These are phyloP conservation scores for honey bee (Apis mellifera) DNA, from an alignment of 1,140 invertebrate species.

Conservation along the genomic window Amel_HAv3.1 CM009931.2:8299501-8300000, in stretches of 20 bases:
- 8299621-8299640: too few relatives aligned
- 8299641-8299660: too few relatives aligned
- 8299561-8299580: too few relatives aligned
- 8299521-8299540: too few relatives aligned
- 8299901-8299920: conserved; percentile 20
- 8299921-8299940: background rate
- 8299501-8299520: too few relatives aligned
- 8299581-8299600: too few relatives aligned
- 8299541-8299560: too few relatives aligned
- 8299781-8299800: too few relatives aligned
- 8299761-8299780: background rate
- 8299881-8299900: conserved; percentile 16
- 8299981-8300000: background rate
- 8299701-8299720: background rate
- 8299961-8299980: background rate
- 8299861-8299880: background rate
- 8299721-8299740: background rate
- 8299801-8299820: too few relatives aligned
- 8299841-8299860: background rate
- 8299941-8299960: background rate
- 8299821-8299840: conserved; percentile 1
- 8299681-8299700: too few relatives aligned
- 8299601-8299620: too few relatives aligned
- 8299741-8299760: conserved; percentile 11
- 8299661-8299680: too few relatives aligned